phyloP scores from a whole-genome alignment of 92 coral and sea anemone species.

The Micromussa lordhowensis region DNA sequence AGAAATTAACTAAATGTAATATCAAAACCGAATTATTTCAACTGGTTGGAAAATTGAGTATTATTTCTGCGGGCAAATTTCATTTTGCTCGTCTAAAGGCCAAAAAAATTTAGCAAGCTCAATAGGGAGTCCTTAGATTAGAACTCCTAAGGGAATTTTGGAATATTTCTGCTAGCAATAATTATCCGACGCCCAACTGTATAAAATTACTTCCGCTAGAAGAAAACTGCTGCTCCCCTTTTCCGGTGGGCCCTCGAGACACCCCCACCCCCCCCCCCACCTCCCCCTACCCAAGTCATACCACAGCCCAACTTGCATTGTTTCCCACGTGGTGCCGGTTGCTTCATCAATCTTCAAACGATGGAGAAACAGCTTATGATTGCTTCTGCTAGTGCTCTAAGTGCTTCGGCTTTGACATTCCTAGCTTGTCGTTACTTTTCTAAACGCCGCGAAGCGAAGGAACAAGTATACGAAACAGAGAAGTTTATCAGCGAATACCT shows the following conservation, averaged over 20 bases:
- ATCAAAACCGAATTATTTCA: no score
- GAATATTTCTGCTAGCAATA: no score
- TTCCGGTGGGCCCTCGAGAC: no score
- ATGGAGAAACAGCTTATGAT: constrained; percentile 42
- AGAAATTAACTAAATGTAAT: no score
- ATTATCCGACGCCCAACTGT: no score
- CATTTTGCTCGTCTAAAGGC: no score
- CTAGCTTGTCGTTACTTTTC: constrained; percentile 57
- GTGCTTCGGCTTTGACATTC: constrained; percentile 65
- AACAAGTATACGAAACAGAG: constrained; percentile 68
- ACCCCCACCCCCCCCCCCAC: neutral
- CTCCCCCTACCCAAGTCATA: neutral
- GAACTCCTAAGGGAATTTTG: no score
- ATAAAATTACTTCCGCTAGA: neutral
- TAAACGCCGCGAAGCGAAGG: constrained; percentile 12
- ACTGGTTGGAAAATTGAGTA: no score
- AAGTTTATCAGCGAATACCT: constrained; percentile 67
- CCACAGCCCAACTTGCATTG: neutral
- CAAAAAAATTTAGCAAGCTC: no score
- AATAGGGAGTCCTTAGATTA: no score
- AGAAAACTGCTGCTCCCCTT: neutral
- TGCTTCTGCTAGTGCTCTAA: constrained; percentile 58
- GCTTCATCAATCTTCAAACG: neutral
- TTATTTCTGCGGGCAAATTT: no score
- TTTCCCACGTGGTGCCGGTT: neutral